Base-by-base conservation (phyloP, 1,140 invertebrate species). In the Aricia agestis region DNA sequence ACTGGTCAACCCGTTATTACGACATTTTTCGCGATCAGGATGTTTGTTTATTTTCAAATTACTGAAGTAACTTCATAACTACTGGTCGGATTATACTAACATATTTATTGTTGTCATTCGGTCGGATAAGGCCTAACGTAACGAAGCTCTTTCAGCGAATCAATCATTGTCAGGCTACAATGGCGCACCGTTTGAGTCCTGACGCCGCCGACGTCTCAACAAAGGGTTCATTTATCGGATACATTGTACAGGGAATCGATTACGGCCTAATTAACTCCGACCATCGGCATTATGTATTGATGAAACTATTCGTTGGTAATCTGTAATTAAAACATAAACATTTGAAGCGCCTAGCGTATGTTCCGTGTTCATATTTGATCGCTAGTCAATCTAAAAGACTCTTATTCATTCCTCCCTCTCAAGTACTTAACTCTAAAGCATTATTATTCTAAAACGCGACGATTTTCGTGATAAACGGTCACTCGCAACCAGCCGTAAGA, bases 261-360 rank as follows among this genome's bases (percentile, higher is more conserved):
- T 6, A 59, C 58, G 58, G 58, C n/a, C 58, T 59, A n/a, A 18
- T 59, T 59, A 59, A 18, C 58, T 59, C 58, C n/a, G 58, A 59
- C n/a, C 36, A 36, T 36, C 36, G 6, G 25, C 25, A 25, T 6
- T 36, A 36, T 5, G 36, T 36, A 2, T 25, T 36, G 9, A 36
- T 9, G 6, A 36, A 36, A 36, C 36, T 36, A 36, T 36, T 36
- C 5, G 36, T 36, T 36, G 5, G 5, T 36, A 2, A 36, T 36
- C 9, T 6, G 6, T 32, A 32, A 36, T 36, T 1, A 36, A 0
- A 36, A 6, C 9, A 5, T 4, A 7, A 36, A 36, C 9, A 36
- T 7, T 5, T 36, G 36, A 36, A 36, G 0, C 25, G 25, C 3
- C 25, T 25, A 25, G 25, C 25, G 3, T 25, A 1, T 25, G 3